Evolutionary conservation across 2,888 invertebrate species (phyloP).

Genomic region (Celastrina argiolus): DNA sequence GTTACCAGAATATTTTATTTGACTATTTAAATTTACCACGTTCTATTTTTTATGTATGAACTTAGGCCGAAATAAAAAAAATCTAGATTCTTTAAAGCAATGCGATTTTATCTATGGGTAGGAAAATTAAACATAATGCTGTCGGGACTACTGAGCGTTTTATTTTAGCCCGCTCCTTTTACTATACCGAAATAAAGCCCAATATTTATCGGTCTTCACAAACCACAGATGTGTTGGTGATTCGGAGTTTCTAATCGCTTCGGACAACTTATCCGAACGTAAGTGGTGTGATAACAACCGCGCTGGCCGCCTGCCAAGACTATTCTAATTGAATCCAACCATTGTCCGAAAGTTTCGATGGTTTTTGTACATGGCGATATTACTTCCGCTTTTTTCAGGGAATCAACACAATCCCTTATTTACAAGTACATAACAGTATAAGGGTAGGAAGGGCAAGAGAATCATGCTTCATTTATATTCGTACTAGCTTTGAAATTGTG

Average conservation of each 20-base stretch:
- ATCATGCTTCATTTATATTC: too few relatives aligned
- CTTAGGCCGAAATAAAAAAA: too few relatives aligned
- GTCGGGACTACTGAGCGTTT: too few relatives aligned
- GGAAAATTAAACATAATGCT: neutral
- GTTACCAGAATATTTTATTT: too few relatives aligned
- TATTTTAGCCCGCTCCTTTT: neutral
- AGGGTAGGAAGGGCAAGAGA: too few relatives aligned
- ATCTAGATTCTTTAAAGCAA: too few relatives aligned
- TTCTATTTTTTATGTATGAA: too few relatives aligned
- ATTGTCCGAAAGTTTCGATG: slow-evolving; percentile 11
- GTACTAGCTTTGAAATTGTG: too few relatives aligned
- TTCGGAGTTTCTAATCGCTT: neutral
- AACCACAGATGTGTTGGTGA: slow-evolving; percentile 7
- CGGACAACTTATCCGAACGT: neutral
- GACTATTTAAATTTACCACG: too few relatives aligned
- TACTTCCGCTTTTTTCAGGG: neutral
- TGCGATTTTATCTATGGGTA: too few relatives aligned
- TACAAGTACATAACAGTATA: neutral
- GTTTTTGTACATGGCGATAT: neutral
- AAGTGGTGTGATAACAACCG: slow-evolving; percentile 8
- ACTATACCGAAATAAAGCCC: too few relatives aligned
- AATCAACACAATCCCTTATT: neutral
- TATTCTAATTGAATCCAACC: neutral
- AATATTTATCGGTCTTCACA: neutral
- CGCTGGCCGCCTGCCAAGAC: neutral